Percentiles rank a stretch among this genome's conserved stretches.
Conservation (phyloP, 1,140 invertebrate genomes). For the Lineus longissimus region DNA sequence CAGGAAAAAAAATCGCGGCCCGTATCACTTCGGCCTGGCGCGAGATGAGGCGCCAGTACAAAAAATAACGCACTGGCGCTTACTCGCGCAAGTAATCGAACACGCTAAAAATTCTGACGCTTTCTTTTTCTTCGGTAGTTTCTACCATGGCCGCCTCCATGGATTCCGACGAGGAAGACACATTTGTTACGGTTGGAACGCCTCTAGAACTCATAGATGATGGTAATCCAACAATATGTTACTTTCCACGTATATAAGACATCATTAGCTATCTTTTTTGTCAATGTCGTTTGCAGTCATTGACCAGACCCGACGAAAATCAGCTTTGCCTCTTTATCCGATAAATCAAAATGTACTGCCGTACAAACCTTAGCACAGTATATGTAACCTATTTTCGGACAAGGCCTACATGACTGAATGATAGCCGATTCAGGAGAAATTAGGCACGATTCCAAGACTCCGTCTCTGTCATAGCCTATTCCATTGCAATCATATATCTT, state of each 20-base stretch:
- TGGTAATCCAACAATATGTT: slow-evolving; percentile 58
- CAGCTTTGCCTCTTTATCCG: not conserved
- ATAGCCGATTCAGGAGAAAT: not conserved
- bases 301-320: not conserved
- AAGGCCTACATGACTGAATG: not conserved
- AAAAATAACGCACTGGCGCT: no score
- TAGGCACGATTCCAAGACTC: not conserved
- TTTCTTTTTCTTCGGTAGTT: no score
- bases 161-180: slow-evolving; percentile 63
- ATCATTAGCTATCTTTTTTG: slow-evolving; percentile 7
- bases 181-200: slow-evolving; percentile 69
- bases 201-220: slow-evolving; percentile 73
- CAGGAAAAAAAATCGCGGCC: no score
- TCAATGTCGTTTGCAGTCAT: not conserved
- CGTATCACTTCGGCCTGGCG: no score
- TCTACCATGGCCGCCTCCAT: slow-evolving; percentile 29
- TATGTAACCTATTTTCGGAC: not conserved
- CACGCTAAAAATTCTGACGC: no score
- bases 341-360: no score
- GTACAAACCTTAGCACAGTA: not conserved
- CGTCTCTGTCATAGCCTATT: no score
- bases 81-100: no score
- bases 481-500: no score
- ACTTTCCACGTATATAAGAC: not conserved
- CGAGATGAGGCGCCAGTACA: no score